Base-by-base conservation (phyloP, 2,888 invertebrate genomes). In the Polylopha cassiicola region DNA sequence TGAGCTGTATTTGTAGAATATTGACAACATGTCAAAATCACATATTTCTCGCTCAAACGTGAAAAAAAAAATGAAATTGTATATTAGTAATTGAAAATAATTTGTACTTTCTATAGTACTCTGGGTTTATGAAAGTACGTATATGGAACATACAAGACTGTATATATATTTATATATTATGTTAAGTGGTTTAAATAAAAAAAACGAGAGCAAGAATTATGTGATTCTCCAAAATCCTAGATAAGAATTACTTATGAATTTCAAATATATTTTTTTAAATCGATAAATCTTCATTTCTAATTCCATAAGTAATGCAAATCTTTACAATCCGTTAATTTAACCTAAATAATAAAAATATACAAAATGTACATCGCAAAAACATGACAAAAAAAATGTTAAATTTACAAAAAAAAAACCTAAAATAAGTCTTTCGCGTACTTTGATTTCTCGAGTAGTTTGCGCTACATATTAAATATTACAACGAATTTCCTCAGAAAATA, bases 291-390 rank as follows among this genome's bases (percentile, higher is more conserved):
- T 11, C 13, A 41, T 34, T 24, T 11, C 34, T 24, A 24, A 41
- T 41, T 26, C 21, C 28, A 30, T 15, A 31, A 26, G 38, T 24
- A 41, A 30, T 9, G 23, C 17, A 5, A 29, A 16, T 11, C 16
- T 11, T 16, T 21, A 28, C 29, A 29, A 9, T 29, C 8, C 22
- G 37, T 22, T 18, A 49, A 48, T 49, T 57, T 62, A 63, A 41
- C 37, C 53, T 54, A 61, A 31, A 54, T 44, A 53, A 50, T 59
- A 55, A 58, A 61, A 65, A 63, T 59, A 61, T 63, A 65, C 65
- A 63, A 58, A 62, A 61, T 63, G 53, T 63, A 65, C 61, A 63
- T 41, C 24, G 23, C 11, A 29, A 20, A 23, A 15, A 31, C 23
- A 20, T 37, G 36, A 36, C 36, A 33, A 16, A 51, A 44, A 48